Percentiles rank a stretch among this genome's conserved stretches.
Evolutionary conservation across 2,888 invertebrate genomes (phyloP).

Genomic region (Drosophila rubida): DNA sequence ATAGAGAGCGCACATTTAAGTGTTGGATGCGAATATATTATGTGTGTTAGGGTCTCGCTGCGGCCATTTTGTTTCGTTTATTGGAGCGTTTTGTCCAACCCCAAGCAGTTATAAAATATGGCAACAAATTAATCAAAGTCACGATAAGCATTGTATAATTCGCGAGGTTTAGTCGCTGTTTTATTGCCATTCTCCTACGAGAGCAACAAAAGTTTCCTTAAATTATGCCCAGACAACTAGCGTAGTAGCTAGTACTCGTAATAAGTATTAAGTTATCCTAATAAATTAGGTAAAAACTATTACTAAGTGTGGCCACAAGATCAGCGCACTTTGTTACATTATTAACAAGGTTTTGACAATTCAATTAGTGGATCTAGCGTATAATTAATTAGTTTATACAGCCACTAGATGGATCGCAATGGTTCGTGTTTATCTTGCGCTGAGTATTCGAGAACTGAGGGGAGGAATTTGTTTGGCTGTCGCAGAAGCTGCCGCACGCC

Average conservation of each 20-base stretch:
- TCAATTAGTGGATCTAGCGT: conserved; percentile 9
- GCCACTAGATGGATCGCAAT: neutral
- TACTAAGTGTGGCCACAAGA: too few species aligned
- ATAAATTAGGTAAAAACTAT: too few species aligned
- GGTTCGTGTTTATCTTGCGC: conserved; percentile 18
- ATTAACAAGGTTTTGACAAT: neutral
- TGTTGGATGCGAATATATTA: conserved; percentile 7
- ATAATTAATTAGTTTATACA: conserved; percentile 27
- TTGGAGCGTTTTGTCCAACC: conserved; percentile 13
- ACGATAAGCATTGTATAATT: conserved; percentile 16
- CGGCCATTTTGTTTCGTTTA: conserved; percentile 33
- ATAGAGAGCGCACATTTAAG: conserved; percentile 26
- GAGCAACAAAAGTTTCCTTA: neutral
- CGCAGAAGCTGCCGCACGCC: neutral
- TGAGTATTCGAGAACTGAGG: neutral
- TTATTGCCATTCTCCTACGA: conserved; percentile 2
- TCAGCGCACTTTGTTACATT: neutral
- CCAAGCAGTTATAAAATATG: conserved; percentile 4
- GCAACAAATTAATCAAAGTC: conserved; percentile 19
- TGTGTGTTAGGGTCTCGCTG: conserved; percentile 7
- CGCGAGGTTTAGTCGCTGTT: neutral
- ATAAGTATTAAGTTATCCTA: too few species aligned
- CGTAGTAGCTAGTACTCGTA: too few species aligned
- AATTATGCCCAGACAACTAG: too few species aligned
- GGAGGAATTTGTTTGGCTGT: conserved; percentile 3